A percentile compares a stretch with the other conserved stretches of the same genome.
These are phyloP conservation scores for Fulica atra DNA, from an alignment of 2,113 vertebrate genomes.

Conservation along the genomic window DNA sequence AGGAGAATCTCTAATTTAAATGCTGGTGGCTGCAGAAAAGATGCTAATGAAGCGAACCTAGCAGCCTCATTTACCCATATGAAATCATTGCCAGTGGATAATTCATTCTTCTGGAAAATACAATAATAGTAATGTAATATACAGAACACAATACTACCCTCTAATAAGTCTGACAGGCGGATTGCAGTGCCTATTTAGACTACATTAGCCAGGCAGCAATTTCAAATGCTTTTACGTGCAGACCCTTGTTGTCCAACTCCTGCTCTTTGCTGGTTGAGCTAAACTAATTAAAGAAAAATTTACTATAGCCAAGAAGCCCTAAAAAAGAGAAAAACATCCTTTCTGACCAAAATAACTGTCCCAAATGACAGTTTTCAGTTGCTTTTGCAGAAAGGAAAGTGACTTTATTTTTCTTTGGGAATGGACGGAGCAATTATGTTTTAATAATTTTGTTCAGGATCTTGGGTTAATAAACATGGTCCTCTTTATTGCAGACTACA, in stretches of 20 bases:
- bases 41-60: constrained; percentile 22
- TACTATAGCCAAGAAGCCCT: not conserved
- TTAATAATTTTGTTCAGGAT: not conserved
- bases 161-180: constrained; percentile 47
- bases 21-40: not conserved
- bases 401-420: not conserved
- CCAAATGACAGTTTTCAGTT: not conserved
- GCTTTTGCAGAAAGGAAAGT: not conserved
- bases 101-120: constrained; percentile 47
- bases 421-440: not conserved
- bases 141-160: not conserved
- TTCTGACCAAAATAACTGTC: not conserved
- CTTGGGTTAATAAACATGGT: not conserved
- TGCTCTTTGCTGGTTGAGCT: constrained; percentile 5
- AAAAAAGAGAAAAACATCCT: not conserved
- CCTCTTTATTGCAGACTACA: not conserved
- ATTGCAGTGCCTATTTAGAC: constrained; percentile 29
- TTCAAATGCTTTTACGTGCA: constrained; percentile 11
- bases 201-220: constrained; percentile 2
- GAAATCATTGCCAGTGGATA: constrained; percentile 19
- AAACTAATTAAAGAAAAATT: constrained; percentile 40
- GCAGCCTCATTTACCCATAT: constrained; percentile 20
- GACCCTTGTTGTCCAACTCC: not conserved
- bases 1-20: constrained; percentile 16
- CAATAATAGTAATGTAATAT: constrained; percentile 38